Evolutionary conservation across 2,113 vertebrate genomes (phyloP), one percentile per base, ranked within the genome.

Genomic region (Meleagris gallopavo): DNA sequence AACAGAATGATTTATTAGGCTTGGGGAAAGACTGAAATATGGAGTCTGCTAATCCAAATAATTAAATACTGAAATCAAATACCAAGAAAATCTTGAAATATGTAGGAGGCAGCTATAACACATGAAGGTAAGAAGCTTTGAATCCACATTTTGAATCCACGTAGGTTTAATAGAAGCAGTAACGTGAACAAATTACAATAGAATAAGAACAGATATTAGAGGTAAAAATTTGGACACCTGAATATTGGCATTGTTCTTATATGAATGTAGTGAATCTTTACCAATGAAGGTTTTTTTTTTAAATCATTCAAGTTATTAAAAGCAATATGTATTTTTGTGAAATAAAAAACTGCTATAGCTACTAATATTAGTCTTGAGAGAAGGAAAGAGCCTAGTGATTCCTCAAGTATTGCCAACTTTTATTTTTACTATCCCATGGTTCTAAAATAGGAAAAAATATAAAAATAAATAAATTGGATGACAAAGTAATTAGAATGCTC

Each of bases 241-340:
- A 74, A 34, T 29, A 32, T 17, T 61, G 12, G 13, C 45, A 66
- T 4, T 84, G 27, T 25, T 58, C 15, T 20, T 34, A 7, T n/a
- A 2, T 74, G 45, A 74, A 62, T 19, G 9, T 24, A 6, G 16
- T 60, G 18, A 60, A 55, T 38, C 4, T 7, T 75, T 52, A 61
- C 5, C 4, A 3, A 1, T 6, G 8, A 40, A 62, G 4, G 14
- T 17, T 10, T 61, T 40, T 43, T 43, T 65, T 2, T 2, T 34
- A 2, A 40, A n/a, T 27, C 21, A 40, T 43, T 5, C 6, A 75
- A 36, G 9, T 13, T 73, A 13, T 10, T 86, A 72, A 74, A 69
- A 85, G 11, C 40, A 11, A 4, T 2, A 29, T 5, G 6, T 2
- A 21, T 16, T 57, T 76, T 36, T 78, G 16, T 32, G 16, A 62